Percentiles rank a stretch among this genome's conserved stretches.
Evolutionary conservation across 92 coral and sea anemone genomes (phyloP).

Genomic region (Siderastrea radians): DNA sequence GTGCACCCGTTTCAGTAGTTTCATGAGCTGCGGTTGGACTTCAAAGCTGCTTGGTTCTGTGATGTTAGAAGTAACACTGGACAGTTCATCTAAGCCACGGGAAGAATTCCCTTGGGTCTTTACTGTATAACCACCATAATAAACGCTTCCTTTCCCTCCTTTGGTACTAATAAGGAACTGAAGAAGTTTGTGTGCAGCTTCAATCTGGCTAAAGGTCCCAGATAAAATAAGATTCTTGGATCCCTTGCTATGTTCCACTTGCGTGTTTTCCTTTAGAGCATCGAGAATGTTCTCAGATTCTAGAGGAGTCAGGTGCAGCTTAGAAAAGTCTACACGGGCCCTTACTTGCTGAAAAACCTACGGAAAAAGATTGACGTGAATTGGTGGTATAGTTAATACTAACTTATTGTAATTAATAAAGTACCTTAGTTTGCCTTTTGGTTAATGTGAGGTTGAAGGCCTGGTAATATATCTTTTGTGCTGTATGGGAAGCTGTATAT

Average conservation of each 20-base stretch:
- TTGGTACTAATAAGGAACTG: neutral
- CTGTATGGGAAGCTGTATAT: too few relatives aligned
- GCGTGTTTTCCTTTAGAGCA: constrained; percentile 30
- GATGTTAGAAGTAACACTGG: neutral
- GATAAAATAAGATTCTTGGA: constrained; percentile 24
- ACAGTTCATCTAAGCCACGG: neutral
- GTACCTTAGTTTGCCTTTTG: too few relatives aligned
- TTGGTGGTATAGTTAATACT: too few relatives aligned
- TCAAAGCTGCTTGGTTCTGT: constrained; percentile 19
- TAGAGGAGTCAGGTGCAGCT: neutral
- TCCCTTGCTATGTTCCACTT: constrained; percentile 37
- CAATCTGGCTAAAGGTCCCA: constrained; percentile 50
- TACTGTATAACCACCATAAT: neutral
- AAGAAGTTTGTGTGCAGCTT: constrained; percentile 17
- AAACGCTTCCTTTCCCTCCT: neutral
- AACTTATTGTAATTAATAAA: too few relatives aligned
- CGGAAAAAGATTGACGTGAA: neutral
- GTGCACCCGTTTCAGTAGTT: constrained; percentile 23
- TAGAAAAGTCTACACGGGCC: constrained; percentile 41
- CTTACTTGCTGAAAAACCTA: constrained; percentile 42
- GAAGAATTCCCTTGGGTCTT: neutral
- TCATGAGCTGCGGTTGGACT: constrained; percentile 56
- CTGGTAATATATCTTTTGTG: too few relatives aligned
- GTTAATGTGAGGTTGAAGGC: too few relatives aligned
- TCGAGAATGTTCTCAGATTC: constrained; percentile 14